phyloP scores from a whole-genome alignment of 92 coral and sea anemone genomes.

The Zoanthus sociatus region DNA sequence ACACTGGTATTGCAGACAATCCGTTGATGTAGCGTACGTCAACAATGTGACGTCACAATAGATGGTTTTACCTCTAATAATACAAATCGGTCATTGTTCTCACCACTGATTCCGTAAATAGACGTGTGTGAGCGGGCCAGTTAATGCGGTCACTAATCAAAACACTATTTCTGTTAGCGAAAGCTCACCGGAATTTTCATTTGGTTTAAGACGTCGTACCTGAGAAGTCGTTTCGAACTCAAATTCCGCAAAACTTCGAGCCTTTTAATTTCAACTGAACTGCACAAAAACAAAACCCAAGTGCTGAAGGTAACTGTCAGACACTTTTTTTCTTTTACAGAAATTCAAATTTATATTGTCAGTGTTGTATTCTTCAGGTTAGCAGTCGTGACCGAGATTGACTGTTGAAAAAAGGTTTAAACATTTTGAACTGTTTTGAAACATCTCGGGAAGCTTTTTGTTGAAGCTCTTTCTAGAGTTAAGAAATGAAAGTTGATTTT shows the following conservation, averaged over 20 bases:
- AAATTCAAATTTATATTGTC: constrained; percentile 35
- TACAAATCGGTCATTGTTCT: constrained; percentile 48
- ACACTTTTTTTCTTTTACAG: constrained; percentile 25
- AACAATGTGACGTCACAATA: constrained; percentile 37
- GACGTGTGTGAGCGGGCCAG: constrained; percentile 50
- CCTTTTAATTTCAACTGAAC: not conserved
- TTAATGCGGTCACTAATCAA: constrained; percentile 47
- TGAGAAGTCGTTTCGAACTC: constrained; percentile 4
- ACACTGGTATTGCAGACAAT: not conserved
- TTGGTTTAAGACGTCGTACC: constrained; percentile 14
- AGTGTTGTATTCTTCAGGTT: not conserved
- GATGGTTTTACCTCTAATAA: constrained; percentile 42
- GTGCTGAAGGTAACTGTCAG: constrained; percentile 14
- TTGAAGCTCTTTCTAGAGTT: not conserved
- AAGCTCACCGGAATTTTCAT: constrained; percentile 47
- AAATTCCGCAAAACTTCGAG: not conserved
- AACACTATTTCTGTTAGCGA: constrained; percentile 52
- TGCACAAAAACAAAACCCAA: not conserved
- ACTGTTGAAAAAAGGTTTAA: not conserved
- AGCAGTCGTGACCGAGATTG: not conserved
- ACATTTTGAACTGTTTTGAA: not conserved
- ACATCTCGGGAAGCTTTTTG: not conserved
- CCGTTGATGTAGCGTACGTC: constrained; percentile 27
- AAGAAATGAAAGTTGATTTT: not conserved
- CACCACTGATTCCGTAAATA: constrained; percentile 42